Evolutionary conservation across 2,888 invertebrate species (phyloP).

Genomic region (Stenodema calcarata): DNA sequence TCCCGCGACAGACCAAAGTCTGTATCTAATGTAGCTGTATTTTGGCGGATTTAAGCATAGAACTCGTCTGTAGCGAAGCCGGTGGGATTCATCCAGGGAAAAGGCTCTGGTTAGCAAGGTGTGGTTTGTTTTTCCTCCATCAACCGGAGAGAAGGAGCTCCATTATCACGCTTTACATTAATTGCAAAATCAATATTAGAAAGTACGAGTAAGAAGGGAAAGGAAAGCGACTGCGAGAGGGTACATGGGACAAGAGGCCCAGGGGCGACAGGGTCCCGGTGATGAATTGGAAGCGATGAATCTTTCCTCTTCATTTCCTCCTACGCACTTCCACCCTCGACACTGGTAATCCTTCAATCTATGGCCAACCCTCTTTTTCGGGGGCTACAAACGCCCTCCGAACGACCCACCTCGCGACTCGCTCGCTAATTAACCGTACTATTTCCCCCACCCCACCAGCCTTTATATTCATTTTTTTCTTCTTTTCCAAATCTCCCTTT

Average conservation of each 20-base stretch:
- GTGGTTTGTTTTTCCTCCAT: slow-evolving; percentile 43
- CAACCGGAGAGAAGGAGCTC: slow-evolving; percentile 45
- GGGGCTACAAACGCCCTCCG: neutral
- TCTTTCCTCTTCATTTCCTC: slow-evolving; percentile 56
- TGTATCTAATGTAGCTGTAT: too few species aligned
- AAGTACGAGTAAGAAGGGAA: slow-evolving; percentile 54
- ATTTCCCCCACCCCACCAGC: neutral
- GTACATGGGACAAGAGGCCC: neutral
- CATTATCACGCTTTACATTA: slow-evolving; percentile 60
- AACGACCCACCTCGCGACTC: slow-evolving; percentile 8
- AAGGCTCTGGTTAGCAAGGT: neutral
- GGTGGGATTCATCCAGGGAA: neutral
- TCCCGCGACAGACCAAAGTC: too few species aligned
- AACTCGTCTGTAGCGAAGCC: neutral
- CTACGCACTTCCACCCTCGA: slow-evolving; percentile 29
- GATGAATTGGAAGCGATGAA: slow-evolving; percentile 57
- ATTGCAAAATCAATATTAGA: slow-evolving; percentile 60
- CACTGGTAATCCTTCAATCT: slow-evolving; percentile 48
- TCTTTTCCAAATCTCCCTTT: neutral
- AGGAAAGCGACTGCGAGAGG: slow-evolving; percentile 52
- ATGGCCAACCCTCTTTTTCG: slow-evolving; percentile 22
- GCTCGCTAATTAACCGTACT: slow-evolving; percentile 24
- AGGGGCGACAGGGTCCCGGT: slow-evolving; percentile 30
- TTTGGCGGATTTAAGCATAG: too few species aligned
- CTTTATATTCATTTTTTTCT: slow-evolving; percentile 3